A percentile compares a stretch with the other conserved stretches of the same genome.
Conservation (phyloP, 92 coral and sea anemone species). For the Galaxea fascicularis region DNA sequence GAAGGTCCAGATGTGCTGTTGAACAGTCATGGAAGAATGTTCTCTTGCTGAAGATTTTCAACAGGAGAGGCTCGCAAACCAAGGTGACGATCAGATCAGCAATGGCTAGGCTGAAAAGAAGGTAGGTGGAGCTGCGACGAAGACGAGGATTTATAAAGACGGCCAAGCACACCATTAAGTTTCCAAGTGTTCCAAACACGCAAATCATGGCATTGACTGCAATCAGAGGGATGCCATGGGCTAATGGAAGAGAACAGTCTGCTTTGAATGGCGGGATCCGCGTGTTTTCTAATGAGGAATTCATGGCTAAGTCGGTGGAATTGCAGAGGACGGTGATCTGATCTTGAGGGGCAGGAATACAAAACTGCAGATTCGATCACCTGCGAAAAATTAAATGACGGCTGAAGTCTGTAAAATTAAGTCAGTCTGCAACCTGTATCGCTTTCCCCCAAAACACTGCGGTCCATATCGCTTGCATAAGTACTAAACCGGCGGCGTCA, state of each 20-base stretch:
- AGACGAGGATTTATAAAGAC: slow-evolving; percentile 46
- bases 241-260: slow-evolving; percentile 10
- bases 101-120: slow-evolving; percentile 62
- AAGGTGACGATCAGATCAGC: slow-evolving; percentile 67
- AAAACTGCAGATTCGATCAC: too few relatives aligned
- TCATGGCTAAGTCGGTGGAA: neutral
- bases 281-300: neutral
- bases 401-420: too few relatives aligned
- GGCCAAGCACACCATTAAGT: slow-evolving; percentile 58
- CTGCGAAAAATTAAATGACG: too few relatives aligned
- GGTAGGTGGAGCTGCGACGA: slow-evolving; percentile 60
- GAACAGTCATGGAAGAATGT: slow-evolving; percentile 53
- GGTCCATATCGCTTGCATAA: too few relatives aligned
- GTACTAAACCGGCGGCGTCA: too few relatives aligned
- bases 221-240: slow-evolving; percentile 32
- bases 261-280: neutral
- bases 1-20: slow-evolving; percentile 15
- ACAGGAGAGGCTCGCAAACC: slow-evolving; percentile 49
- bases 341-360: neutral
- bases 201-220: slow-evolving; percentile 32
- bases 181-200: slow-evolving; percentile 60
- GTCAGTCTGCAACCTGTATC: too few relatives aligned
- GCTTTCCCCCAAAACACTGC: too few relatives aligned
- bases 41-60: slow-evolving; percentile 10
- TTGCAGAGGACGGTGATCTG: neutral